phyloP scores from a whole-genome alignment of 2,888 invertebrate genomes.

The Terebella lapidaria region DNA sequence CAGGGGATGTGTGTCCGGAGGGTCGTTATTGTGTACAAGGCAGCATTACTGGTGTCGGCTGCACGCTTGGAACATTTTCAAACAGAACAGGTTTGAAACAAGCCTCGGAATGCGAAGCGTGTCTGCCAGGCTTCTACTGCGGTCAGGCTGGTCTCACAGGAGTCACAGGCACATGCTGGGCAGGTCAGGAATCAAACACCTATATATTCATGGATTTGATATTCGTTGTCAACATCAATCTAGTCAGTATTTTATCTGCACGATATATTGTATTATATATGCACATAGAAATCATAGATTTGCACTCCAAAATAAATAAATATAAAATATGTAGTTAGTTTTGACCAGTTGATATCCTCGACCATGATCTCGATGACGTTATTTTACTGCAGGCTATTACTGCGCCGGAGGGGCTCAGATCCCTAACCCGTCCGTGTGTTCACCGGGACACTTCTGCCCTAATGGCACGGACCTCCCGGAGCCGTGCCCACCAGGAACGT shows the following conservation, averaged over 20 bases:
- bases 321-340: too few relatives aligned
- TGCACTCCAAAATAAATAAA: too few relatives aligned
- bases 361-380: not conserved
- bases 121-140: slow-evolving; percentile 46
- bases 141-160: slow-evolving; percentile 37
- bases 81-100: slow-evolving; percentile 32
- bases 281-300: too few relatives aligned
- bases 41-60: slow-evolving; percentile 36
- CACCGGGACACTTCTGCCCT: slow-evolving; percentile 44
- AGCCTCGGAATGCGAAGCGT: slow-evolving; percentile 35
- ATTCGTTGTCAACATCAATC: too few relatives aligned
- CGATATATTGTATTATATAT: too few relatives aligned
- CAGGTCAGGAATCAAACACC: slow-evolving; percentile 35
- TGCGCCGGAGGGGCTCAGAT: slow-evolving; percentile 33
- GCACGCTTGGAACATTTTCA: slow-evolving; percentile 40
- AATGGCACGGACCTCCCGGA: slow-evolving; percentile 37
- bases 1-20: slow-evolving; percentile 38
- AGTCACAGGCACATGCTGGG: slow-evolving; percentile 41
- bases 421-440: slow-evolving; percentile 35
- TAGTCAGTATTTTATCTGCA: too few relatives aligned
- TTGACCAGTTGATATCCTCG: too few relatives aligned
- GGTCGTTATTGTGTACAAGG: slow-evolving; percentile 40
- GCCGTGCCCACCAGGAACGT: slow-evolving; percentile 45
- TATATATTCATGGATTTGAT: too few relatives aligned
- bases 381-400: slow-evolving; percentile 36